Base-by-base conservation (phyloP, 1,140 invertebrate genomes). In the Zophobas atratus region DNA sequence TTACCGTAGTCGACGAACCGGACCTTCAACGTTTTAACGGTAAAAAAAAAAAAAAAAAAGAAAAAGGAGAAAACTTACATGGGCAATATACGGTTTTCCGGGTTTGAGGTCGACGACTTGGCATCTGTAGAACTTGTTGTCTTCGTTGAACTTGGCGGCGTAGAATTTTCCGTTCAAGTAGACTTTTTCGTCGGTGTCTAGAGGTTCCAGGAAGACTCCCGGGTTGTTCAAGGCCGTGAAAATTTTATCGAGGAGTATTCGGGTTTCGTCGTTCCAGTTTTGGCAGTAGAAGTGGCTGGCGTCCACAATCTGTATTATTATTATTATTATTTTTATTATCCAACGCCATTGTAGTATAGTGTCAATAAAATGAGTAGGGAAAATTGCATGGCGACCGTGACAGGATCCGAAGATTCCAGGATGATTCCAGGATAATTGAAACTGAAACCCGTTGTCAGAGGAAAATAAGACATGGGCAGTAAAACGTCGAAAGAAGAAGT, bases 1-100 rank as follows among this genome's bases (percentile, higher is more conserved):
- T 91, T 92, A n/a, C 96, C 96, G 86, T 89, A 93, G 85, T 98
- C 96, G 33, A 97, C 90, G 83, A 93, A 96, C 56, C 92, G 89
- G 1, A 97, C 90, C 88, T 89, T 79, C 51, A 83, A 84, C 41
- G 55, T 49, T 63, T 63, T 63, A n/a, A 70, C 8, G 36, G 34
- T 39, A 20, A 70, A 51, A 2, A 57, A 20, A 20, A 20, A 20
- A 20, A 20, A 20, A 20, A 20, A 20, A 20, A 20, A 20, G 20
- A 20, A 20, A 20, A 20, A 20, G 20, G 20, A 20, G 20, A 20
- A 20, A 20, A 77, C 73, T 70, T 43, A 84, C 77, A 46, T 82
- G 78, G 46, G 76, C 74, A 55, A 53, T 6, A 8, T 1, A n/a
- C 0, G 60, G 36, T 63, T 63, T 73, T 60, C 33, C 56, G n/a